Conservation (phyloP, 2,113 vertebrate genomes). For the Chinchilla lanigera region DNA sequence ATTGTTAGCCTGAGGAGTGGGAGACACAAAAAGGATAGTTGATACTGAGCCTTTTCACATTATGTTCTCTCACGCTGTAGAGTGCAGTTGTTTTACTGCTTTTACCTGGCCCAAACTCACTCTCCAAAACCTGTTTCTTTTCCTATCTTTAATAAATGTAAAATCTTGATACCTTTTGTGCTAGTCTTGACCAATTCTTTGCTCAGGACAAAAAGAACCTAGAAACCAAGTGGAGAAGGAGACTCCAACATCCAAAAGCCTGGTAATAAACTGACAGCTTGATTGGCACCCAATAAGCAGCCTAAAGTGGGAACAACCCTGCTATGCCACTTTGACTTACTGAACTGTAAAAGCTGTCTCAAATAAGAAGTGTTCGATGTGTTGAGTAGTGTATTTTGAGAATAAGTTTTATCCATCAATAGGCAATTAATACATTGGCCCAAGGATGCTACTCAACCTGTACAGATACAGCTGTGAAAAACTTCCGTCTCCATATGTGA, state of each 20-base stretch:
- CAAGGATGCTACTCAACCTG: background rate
- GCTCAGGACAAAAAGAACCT: background rate
- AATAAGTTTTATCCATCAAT: background rate
- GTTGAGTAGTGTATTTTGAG: background rate
- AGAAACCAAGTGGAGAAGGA: background rate
- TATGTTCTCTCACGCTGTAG: background rate
- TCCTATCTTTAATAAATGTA: background rate
- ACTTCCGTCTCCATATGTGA: background rate
- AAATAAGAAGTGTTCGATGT: background rate
- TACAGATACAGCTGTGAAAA: background rate
- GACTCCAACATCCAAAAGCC: background rate
- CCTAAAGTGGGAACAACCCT: background rate
- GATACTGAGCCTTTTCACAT: background rate
- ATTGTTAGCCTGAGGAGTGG: background rate
- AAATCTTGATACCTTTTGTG: background rate
- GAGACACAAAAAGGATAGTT: background rate
- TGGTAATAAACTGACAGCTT: background rate
- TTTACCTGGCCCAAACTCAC: background rate
- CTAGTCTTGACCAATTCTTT: background rate
- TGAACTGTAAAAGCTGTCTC: background rate
- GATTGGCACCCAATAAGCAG: background rate
- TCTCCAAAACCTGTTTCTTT: background rate
- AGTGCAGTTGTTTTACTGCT: background rate
- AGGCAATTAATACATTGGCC: background rate
- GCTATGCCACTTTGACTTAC: background rate